Base-by-base conservation (phyloP, 2,113 vertebrate genomes). In the Eurypyga helias region DNA sequence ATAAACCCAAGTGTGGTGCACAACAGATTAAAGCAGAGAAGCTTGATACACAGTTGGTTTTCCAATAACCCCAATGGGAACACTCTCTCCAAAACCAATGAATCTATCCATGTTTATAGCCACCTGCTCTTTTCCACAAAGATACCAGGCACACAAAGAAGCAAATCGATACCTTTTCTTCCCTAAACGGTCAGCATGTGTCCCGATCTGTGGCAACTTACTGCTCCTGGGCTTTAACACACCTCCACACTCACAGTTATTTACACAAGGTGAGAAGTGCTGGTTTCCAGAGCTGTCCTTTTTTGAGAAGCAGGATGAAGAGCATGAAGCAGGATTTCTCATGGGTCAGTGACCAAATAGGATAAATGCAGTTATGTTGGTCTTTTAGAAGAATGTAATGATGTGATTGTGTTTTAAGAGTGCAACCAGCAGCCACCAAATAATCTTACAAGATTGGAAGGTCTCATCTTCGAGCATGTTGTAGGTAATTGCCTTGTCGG, bases 381-480 rank as follows among this genome's bases (percentile, higher is more conserved):
- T 33, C 87, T 93, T 94, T 93, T 43, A 93, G 90, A 97, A 77
- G 69, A 93, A 88, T 89, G 93, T 95, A 98, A 97, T 80, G 73
- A 95, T 75, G 87, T 33, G 84, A 95, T 89, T 90, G 93, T 75
- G 79, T 87, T 97, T 96, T 95, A 92, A 94, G 84, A 95, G 79
- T n/a, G 62, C 72, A 93, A 93, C 90, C 90, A 95, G 93, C 91
- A 79, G 92, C 93, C 92, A 95, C 62, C 84, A 28, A 98, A 98
- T 97, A 98, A 97, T 96, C 89, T 95, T 64, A 94, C 77, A 97
- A 97, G 97, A 97, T 87, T 93, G 94, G 92, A 97, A 95, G 92
- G 93, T 88, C 95, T 92, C 95, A 96, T 97, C 97, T 94, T 95
- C 4, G 14, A 97, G 86, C 80, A 76, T 34, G 94, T 97, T 96